Evolutionary conservation across 1,140 invertebrate genomes (phyloP).

Genomic region (Bombus breviceps): DNA sequence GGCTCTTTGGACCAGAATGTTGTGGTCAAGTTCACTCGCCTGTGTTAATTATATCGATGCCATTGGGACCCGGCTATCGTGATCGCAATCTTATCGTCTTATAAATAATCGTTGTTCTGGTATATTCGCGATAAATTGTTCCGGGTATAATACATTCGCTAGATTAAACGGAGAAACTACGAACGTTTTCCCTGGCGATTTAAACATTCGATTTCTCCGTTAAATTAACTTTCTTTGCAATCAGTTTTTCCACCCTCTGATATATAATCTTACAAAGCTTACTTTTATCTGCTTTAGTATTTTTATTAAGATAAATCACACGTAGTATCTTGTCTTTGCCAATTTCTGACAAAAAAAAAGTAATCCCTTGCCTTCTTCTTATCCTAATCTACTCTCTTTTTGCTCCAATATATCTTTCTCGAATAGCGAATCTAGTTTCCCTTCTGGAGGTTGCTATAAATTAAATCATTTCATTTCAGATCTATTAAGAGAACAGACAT

Average conservation of each 20-base stretch:
- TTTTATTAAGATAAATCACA: neutral
- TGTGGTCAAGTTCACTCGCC: constrained; percentile 36
- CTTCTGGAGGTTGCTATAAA: neutral
- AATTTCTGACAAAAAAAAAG: constrained; percentile 19
- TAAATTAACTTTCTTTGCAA: neutral
- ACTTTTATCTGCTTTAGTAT: neutral
- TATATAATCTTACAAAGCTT: neutral
- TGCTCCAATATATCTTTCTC: constrained; percentile 19
- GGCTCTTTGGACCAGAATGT: constrained; percentile 11
- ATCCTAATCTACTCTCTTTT: neutral
- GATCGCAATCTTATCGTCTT: constrained; percentile 40
- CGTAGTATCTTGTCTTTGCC: neutral
- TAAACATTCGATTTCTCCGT: constrained; percentile 1
- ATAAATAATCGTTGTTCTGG: constrained; percentile 10
- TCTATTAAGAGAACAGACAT: constrained; percentile 8
- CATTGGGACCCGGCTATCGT: constrained; percentile 21
- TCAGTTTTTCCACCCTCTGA: neutral
- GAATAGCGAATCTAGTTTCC: neutral
- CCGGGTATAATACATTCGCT: neutral
- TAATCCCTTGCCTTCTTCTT: neutral
- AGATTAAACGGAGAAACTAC: neutral
- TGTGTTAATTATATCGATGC: constrained; percentile 28
- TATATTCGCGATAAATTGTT: constrained; percentile 22
- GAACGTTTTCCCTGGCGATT: neutral
- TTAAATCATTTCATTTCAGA: constrained; percentile 15